Evolutionary conservation across 2,888 invertebrate genomes (phyloP), one percentile per base, ranked within the genome.

Genomic region (Hanleya hanleyi): DNA sequence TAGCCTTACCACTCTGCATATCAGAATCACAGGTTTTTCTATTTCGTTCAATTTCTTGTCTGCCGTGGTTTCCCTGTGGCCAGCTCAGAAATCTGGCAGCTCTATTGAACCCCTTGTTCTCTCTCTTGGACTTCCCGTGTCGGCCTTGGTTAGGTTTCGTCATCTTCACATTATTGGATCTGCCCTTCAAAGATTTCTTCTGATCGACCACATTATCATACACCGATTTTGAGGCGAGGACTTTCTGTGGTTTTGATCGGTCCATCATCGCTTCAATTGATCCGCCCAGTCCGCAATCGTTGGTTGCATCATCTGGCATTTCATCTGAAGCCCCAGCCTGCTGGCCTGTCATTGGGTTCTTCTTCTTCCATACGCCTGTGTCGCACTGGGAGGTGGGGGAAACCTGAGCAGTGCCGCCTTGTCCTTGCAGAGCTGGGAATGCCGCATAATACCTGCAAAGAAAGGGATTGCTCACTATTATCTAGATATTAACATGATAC

Each of bases 391-490:
- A 49, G n/a, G 82, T 70, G n/a, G 81, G 79, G 51, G 81, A 78
- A n/a, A 70, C 12, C 38, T 71, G 66, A 26, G 75, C 36, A 47
- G 77, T 64, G 36, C 77, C 70, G 64, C 75, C 75, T 47, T 83
- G 77, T 70, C 80, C 86, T 77, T 83, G 86, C 47, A 90, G 83
- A 69, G 91, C 88, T 69, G 91, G 91, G 83, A 91, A 91, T 38
- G 91, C 91, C 72, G 90, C 91, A 85, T 90, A 91, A 80, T 91
- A 91, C 83, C 91, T 91, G 78, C 22, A 81, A 80, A 32, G 69
- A 41, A 41, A 41, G 12, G 47, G 12, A 41, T 12, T 12, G 47
- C 47, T 15, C n/a, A 41, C 12, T n/a, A 41, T 15, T 41, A 41
- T 41, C n/a, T 41, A 15, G n/a, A 15, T 15, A 15, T 41, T 41